These are phyloP conservation scores for Drosophila subsilvestris DNA, from an alignment of 2,888 invertebrate species.

Conservation along the genomic window DNA sequence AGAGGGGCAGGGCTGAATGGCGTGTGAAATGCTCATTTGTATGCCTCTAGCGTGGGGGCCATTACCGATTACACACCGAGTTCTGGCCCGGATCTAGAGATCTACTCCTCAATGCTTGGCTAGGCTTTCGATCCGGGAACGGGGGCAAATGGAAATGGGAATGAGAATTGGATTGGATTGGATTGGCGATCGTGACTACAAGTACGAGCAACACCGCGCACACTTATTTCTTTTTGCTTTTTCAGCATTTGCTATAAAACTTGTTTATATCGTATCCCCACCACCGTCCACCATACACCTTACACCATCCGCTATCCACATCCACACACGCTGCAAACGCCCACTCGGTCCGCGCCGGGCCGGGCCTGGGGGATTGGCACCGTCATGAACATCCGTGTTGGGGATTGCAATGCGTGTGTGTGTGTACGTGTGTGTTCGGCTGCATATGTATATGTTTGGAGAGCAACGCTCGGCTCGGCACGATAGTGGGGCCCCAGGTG, in stretches of 20 bases:
- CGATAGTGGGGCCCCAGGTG: constrained; percentile 53
- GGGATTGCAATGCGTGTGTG: constrained; percentile 19
- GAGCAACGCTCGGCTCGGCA: constrained; percentile 74
- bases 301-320: constrained; percentile 29
- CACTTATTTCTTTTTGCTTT: constrained; percentile 25
- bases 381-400: constrained; percentile 16
- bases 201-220: constrained; percentile 24
- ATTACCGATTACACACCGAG: not conserved
- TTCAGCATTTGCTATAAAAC: constrained; percentile 54
- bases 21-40: constrained; percentile 57
- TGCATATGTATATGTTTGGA: constrained; percentile 18
- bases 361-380: constrained; percentile 36
- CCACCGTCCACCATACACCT: constrained; percentile 20
- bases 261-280: constrained; percentile 54
- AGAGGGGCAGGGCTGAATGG: constrained; percentile 10
- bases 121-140: constrained; percentile 25
- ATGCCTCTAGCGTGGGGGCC: constrained; percentile 57
- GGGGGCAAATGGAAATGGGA: constrained; percentile 26
- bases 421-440: constrained; percentile 4
- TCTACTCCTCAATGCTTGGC: constrained; percentile 28
- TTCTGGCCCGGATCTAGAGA: constrained; percentile 16
- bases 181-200: constrained; percentile 58
- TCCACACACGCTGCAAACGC: constrained; percentile 21
- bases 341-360: constrained; percentile 34
- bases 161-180: not conserved